These are phyloP conservation scores for Coluber constrictor DNA, from an alignment of 2,797 vertebrate genomes.

Conservation along the genomic window DNA sequence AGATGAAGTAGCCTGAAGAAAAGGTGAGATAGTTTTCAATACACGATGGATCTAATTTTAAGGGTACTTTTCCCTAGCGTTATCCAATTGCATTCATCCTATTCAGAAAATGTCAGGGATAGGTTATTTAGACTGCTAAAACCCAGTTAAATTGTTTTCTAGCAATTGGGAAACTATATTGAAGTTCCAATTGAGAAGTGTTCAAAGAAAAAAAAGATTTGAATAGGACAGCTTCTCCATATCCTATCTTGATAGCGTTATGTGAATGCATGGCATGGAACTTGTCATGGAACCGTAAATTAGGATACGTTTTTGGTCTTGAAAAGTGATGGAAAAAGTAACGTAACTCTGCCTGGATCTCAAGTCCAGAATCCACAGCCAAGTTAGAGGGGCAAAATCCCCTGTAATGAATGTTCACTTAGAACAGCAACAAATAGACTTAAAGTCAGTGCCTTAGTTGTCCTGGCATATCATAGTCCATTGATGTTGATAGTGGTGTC, in stretches of 20 bases:
- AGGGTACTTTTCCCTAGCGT: background rate
- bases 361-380: background rate
- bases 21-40: background rate
- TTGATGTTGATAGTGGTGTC: background rate
- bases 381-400: background rate
- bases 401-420: background rate
- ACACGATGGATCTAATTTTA: background rate
- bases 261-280: too few relatives aligned
- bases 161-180: background rate
- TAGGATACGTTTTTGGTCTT: background rate
- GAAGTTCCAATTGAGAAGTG: background rate
- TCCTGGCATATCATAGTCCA: background rate
- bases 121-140: background rate
- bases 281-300: background rate
- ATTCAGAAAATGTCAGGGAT: background rate
- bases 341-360: background rate
- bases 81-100: background rate
- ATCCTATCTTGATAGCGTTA: too few relatives aligned
- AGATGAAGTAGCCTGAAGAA: background rate
- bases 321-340: background rate
- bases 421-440: background rate
- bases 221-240: too few relatives aligned
- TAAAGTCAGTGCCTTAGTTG: background rate
- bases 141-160: background rate
- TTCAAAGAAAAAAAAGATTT: background rate